Evolutionary conservation across 2,797 vertebrate species (phyloP).

Genomic region (Enteromius mattozi): DNA sequence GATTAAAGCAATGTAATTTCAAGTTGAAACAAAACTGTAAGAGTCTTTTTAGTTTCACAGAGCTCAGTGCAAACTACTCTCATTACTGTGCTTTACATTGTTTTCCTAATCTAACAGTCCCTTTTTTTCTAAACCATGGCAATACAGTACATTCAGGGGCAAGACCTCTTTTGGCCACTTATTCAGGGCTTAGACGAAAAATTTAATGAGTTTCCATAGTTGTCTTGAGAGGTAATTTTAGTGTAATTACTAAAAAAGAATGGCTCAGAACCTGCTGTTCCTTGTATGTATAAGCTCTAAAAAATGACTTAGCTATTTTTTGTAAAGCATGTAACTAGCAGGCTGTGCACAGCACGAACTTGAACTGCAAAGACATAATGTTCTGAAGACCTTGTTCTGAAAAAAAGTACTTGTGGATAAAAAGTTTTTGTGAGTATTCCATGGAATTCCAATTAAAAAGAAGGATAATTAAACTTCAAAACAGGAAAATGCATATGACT

Average conservation of each 20-base stretch:
- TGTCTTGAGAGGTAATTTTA: conserved; percentile 1
- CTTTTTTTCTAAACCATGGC: neutral
- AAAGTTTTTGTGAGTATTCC: neutral
- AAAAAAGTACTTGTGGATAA: neutral
- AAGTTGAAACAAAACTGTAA: neutral
- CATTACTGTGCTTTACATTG: conserved; percentile 1
- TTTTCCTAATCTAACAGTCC: neutral
- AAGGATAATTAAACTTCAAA: neutral
- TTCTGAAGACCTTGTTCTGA: neutral
- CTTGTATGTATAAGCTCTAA: neutral
- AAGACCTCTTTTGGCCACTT: neutral
- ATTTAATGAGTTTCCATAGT: conserved; percentile 1
- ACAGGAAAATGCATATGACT: neutral
- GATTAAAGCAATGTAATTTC: neutral
- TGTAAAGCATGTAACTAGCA: conserved; percentile 6
- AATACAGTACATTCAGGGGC: neutral
- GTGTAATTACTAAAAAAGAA: neutral
- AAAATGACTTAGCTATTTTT: neutral
- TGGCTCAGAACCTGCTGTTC: neutral
- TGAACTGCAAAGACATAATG: neutral
- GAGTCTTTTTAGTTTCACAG: neutral
- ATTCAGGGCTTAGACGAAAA: neutral
- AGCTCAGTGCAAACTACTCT: neutral
- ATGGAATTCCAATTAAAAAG: neutral
- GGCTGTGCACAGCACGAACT: neutral